Percentiles rank a stretch among this genome's conserved stretches.
These are phyloP conservation scores for Lophotis ruficrista DNA, from an alignment of 2,113 vertebrate genomes.

Conservation along the genomic window DNA sequence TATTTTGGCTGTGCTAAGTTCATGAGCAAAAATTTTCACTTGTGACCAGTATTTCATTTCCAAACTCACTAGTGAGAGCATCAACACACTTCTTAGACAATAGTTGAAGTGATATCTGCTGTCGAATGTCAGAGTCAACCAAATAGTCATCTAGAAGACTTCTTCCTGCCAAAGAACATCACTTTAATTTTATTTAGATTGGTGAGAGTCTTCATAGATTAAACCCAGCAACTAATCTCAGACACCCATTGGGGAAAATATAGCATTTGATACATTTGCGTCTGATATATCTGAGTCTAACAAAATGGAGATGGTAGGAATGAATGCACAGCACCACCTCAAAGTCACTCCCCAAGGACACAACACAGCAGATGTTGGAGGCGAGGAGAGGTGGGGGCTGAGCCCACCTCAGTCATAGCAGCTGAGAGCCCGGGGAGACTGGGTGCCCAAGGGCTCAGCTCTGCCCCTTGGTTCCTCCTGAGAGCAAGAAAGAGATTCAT, in stretches of 20 bases:
- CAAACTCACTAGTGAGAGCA: neutral
- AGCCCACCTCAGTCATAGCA: fast-evolving
- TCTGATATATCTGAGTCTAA: neutral
- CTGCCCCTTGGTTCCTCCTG: neutral
- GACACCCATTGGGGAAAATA: neutral
- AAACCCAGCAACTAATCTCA: neutral
- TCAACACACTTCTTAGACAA: neutral
- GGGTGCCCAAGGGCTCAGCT: neutral
- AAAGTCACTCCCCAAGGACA: no score
- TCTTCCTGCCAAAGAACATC: neutral
- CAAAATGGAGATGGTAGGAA: neutral
- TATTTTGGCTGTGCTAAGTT: neutral
- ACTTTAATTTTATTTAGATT: neutral
- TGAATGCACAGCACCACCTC: neutral
- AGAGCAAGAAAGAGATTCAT: neutral
- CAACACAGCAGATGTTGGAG: neutral
- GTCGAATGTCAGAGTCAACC: neutral
- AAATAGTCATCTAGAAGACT: neutral
- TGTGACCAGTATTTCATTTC: neutral
- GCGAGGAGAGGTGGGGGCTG: neutral
- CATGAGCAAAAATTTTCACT: neutral
- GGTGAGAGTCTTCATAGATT: neutral
- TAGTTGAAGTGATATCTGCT: neutral
- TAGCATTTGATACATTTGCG: neutral
- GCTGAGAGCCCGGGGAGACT: neutral